These are phyloP conservation scores for Amblyjoppa fuscipennis DNA, from an alignment of 2,888 invertebrate species.

Conservation along the genomic window DNA sequence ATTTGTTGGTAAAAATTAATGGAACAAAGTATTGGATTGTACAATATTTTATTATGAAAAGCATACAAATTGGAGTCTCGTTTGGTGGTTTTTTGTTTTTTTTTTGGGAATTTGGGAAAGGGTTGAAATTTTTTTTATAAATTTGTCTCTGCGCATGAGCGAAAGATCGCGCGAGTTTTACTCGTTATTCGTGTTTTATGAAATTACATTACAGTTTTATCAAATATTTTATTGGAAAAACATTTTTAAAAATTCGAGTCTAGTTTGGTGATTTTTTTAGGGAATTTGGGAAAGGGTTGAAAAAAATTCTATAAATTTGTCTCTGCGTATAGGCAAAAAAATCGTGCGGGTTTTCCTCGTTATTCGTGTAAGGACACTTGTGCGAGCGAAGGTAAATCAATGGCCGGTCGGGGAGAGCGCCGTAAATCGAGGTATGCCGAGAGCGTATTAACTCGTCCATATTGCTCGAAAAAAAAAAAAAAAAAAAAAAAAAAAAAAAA, in stretches of 20 bases:
- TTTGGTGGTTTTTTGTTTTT: not conserved
- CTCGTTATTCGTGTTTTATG: not conserved
- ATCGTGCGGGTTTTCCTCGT: slow-evolving; percentile 1
- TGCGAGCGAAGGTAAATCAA: slow-evolving; percentile 41
- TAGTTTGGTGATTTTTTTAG: not conserved
- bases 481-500: slow-evolving; percentile 21
- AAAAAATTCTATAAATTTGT: not conserved
- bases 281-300: not conserved
- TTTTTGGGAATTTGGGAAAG: no score
- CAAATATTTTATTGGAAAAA: not conserved
- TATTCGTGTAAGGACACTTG: not conserved
- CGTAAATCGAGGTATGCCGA: slow-evolving; percentile 36
- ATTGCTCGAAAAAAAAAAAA: slow-evolving; percentile 29
- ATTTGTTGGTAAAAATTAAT: not conserved
- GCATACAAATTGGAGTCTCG: not conserved
- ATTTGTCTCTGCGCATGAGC: no score
- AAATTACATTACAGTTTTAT: no score
- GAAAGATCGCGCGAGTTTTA: slow-evolving; percentile 2
- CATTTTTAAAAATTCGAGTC: not conserved
- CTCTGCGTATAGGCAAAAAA: not conserved
- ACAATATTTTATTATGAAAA: not conserved
- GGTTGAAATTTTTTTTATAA: not conserved
- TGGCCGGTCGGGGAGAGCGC: slow-evolving; percentile 10
- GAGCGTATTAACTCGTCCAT: not conserved
- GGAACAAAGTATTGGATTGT: no score